Evolutionary conservation across 2,797 vertebrate species (phyloP).

Genomic region (Malacoctenus gilli): DNA sequence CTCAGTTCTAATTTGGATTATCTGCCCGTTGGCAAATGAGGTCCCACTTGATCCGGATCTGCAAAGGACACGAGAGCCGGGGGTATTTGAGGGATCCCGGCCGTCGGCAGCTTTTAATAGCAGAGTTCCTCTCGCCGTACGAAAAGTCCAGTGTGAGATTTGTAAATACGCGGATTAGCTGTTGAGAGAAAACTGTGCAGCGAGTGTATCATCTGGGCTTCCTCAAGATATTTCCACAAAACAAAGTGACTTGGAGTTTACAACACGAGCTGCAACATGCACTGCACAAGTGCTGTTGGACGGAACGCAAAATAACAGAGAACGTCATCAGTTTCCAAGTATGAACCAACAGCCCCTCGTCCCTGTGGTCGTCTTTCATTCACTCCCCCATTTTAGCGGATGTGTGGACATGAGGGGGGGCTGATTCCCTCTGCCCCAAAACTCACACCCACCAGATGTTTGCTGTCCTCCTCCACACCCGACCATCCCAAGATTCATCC

Average conservation of each 20-base stretch:
- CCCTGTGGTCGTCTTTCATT: neutral
- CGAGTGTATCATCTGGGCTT: slow-evolving; percentile 34
- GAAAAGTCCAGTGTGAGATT: slow-evolving; percentile 25
- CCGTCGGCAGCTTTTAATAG: slow-evolving; percentile 51
- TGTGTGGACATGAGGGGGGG: slow-evolving; percentile 1
- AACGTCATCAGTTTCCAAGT: neutral
- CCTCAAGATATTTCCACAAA: slow-evolving; percentile 2
- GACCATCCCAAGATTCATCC: neutral
- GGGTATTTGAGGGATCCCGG: slow-evolving; percentile 7
- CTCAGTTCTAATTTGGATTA: too few relatives aligned
- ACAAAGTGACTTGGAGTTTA: slow-evolving; percentile 24
- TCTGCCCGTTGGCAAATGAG: slow-evolving; percentile 2
- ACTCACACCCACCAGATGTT: slow-evolving; percentile 57
- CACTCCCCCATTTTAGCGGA: slow-evolving; percentile 18
- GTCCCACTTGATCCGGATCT: neutral
- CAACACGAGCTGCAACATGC: neutral
- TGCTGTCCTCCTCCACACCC: slow-evolving; percentile 31
- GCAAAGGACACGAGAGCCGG: too few relatives aligned
- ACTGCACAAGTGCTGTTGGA: neutral
- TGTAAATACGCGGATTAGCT: slow-evolving; percentile 12
- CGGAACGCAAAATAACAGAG: too few relatives aligned
- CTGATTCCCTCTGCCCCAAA: neutral
- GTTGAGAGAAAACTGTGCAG: slow-evolving; percentile 1
- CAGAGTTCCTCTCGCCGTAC: neutral
- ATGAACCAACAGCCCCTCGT: neutral